Evolutionary conservation across 2,113 vertebrate species (phyloP), one percentile per base, ranked within the genome.

Genomic region (Podarcis raffonei): DNA sequence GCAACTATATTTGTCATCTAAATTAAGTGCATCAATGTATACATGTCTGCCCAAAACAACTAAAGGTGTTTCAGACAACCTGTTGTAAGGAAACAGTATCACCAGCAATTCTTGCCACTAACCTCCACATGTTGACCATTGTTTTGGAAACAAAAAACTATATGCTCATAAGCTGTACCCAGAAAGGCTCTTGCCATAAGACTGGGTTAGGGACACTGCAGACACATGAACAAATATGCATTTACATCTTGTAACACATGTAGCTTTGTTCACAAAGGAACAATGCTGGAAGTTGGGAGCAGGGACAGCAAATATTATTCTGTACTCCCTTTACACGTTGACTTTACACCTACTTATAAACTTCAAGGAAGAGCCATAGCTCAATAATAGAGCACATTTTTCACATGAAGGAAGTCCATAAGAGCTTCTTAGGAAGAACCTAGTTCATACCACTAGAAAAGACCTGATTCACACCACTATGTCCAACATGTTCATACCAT

Each of bases 41-140:
- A 87, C 18, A 18, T 22, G 15, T 77, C 79, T 76, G 76, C 48
- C 89, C 81, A 32, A 81, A 90, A 87, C 37, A 53, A 69, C n/a
- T 62, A 62, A 81, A 62, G 53, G 6, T 16, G 13, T 25, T 35
- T 81, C 22, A 6, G 62, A 53, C 48, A 37, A 65, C 9, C 35
- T 65, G 57, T 37, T 22, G 20, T 5, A 62, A 23, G 4, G 2
- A 22, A 81, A 15, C 3, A 20, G 22, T 81, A 22, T 37, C 32
- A 37, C 4, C 7, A 22, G 18, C 3, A 35, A 37, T 65, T 20
- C 16, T 65, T 6, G 20, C 59, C 59, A 57, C n/a, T 20, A 65
- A 25, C 18, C 32, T 16, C 62, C 6, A 81, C 15, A 80, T 81
- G 30, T 32, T 59, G 30, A 32, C 30, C 48, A 81, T 53, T 79